Evolutionary conservation across 1,140 invertebrate species (phyloP), one percentile per base, ranked within the genome.

Genomic region (Heliconius hewitsoni): DNA sequence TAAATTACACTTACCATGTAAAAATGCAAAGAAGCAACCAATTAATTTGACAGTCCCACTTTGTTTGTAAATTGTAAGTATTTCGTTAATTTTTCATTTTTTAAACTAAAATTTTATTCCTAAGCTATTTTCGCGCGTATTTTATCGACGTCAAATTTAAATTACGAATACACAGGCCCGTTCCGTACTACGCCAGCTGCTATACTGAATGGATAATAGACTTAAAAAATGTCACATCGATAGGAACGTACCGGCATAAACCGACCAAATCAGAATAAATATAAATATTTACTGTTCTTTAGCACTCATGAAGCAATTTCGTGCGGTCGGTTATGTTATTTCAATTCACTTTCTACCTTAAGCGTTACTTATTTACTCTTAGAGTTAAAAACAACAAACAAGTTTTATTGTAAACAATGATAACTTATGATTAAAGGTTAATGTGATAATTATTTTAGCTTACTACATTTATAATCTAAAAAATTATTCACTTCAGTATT

Each of bases 241-340:
- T 88, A 80, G 89, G 87, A 89, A 89, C 86, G 87, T 85, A 89
- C 91, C 87, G 86, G 90, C 87, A 87, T 90, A 87, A 93, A 80
- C 91, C 90, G 85, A 89, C 90, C 86, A 80, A 92, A 90, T 91
- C 83, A 77, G 81, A 91, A 86, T 83, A 71, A 82, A 82, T 80
- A 76, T 76, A 77, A 80, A 78, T 78, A 82, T 82, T 80, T 80
- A 82, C 75, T 73, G 83, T 80, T 81, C 75, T 57, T 71, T 81
- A 75, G 74, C 78, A 78, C 79, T 71, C 75, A 82, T 74, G 74
- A 80, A 80, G 82, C 88, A 80, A 86, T 80, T 81, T 74, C 55
- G 81, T 77, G 60, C 80, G 81, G 85, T 81, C 86, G 89, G 84
- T 78, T 89, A 82, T 75, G 71, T 78, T 88, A 84, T 86, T 88